phyloP scores from a whole-genome alignment of 2,113 vertebrate genomes.

The Onychostruthus taczanowskii region DNA sequence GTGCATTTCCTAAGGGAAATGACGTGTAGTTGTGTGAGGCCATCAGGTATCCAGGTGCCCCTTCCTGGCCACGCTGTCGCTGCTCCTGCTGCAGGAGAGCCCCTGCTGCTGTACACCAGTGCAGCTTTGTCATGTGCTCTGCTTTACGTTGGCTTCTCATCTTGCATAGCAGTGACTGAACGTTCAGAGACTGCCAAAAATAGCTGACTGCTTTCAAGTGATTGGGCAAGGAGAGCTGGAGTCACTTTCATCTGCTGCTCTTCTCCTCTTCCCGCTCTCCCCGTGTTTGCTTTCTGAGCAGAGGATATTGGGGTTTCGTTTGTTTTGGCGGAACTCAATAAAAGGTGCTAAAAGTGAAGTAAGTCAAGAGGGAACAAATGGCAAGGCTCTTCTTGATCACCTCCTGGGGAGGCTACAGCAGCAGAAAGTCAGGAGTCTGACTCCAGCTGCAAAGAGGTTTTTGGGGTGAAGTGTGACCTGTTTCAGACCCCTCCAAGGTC shows the following conservation, averaged over 20 bases:
- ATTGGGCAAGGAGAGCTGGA: not conserved
- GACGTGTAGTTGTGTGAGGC: not conserved
- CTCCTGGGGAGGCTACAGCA: not conserved
- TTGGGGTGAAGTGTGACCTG: not conserved
- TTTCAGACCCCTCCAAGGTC: not conserved
- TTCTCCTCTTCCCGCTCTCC: not conserved
- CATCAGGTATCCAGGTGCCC: not conserved
- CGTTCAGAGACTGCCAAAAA: not conserved
- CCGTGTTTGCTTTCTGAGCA: not conserved
- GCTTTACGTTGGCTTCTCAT: not conserved
- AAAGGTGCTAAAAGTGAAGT: not conserved
- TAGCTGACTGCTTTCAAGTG: slow-evolving; percentile 8
- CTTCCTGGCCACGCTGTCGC: no score
- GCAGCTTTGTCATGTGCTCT: slow-evolving; percentile 23
- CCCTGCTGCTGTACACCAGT: not conserved
- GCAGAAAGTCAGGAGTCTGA: not conserved
- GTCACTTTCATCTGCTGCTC: not conserved
- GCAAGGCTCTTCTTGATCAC: not conserved
- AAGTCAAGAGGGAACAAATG: not conserved
- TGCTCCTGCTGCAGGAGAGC: not conserved
- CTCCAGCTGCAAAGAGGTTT: not conserved
- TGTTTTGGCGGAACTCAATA: not conserved
- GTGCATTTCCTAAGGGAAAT: accelerated
- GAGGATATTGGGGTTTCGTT: not conserved
- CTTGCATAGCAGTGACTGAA: not conserved